phyloP scores from a whole-genome alignment of 92 coral and sea anemone species.

The Hydrozoanthus gracilis region DNA sequence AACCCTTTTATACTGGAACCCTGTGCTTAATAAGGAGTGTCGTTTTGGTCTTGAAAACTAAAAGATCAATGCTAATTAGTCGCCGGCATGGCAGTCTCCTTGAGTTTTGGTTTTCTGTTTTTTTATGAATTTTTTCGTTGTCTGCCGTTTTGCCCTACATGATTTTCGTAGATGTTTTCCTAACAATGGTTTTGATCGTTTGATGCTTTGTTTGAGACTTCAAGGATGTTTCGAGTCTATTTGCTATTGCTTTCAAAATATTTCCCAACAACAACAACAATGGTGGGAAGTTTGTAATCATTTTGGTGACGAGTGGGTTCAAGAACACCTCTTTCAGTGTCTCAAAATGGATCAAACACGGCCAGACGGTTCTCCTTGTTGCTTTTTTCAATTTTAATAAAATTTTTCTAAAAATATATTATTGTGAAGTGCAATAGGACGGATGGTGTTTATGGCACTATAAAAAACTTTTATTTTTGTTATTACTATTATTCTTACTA shows the following conservation, averaged over 20 bases:
- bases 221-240: slow-evolving; percentile 26
- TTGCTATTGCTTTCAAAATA: slow-evolving; percentile 39
- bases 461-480: too few relatives aligned
- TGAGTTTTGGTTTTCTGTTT: too few relatives aligned
- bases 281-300: slow-evolving; percentile 1
- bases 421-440: too few relatives aligned
- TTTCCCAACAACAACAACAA: slow-evolving; percentile 3
- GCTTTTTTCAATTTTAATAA: too few relatives aligned
- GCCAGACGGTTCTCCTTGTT: neutral
- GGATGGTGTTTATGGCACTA: too few relatives aligned
- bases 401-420: too few relatives aligned
- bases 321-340: neutral
- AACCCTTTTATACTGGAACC: too few relatives aligned
- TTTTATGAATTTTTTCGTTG: neutral
- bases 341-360: neutral
- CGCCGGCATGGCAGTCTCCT: too few relatives aligned
- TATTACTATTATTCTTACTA: too few relatives aligned
- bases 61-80: too few relatives aligned
- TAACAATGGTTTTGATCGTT: slow-evolving; percentile 22
- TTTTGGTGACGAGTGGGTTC: neutral
- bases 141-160: slow-evolving; percentile 15
- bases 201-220: slow-evolving; percentile 28
- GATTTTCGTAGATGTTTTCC: slow-evolving; percentile 9
- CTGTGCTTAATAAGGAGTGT: too few relatives aligned
- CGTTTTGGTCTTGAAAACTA: too few relatives aligned